These are phyloP conservation scores for Crocuta crocuta DNA, from an alignment of 2,113 vertebrate species.

Conservation along the genomic window DNA sequence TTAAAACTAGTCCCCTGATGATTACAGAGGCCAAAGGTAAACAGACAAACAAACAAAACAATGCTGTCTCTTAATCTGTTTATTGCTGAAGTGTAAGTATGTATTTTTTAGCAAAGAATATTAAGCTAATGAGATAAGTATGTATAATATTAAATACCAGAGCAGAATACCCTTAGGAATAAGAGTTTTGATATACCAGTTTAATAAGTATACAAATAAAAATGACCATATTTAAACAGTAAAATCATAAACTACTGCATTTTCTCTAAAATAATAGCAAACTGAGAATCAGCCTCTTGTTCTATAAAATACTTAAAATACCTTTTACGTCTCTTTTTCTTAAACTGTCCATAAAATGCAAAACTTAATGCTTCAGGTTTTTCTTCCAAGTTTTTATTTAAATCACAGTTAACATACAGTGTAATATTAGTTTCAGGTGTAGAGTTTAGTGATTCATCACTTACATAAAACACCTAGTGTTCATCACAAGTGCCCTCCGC, in stretches of 20 bases:
- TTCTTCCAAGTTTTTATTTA: not conserved
- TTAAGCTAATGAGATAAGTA: not conserved
- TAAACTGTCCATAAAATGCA: not conserved
- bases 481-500: not conserved
- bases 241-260: not conserved
- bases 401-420: not conserved
- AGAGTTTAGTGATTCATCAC: not conserved
- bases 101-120: not conserved
- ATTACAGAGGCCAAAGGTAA: not conserved
- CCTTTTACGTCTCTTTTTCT: not conserved
- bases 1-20: not conserved
- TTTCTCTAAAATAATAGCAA: constrained; percentile 11
- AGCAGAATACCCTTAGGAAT: not conserved
- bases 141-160: constrained; percentile 7
- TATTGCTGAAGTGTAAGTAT: not conserved
- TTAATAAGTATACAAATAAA: not conserved
- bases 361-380: not conserved
- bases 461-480: not conserved
- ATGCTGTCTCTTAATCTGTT: not conserved
- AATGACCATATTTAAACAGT: not conserved
- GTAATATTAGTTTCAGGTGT: not conserved
- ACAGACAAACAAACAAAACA: not conserved
- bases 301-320: not conserved
- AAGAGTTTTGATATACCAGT: not conserved
- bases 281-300: not conserved